These are phyloP conservation scores for Chelidonichthys spinosus DNA, from an alignment of 2,797 vertebrate species.

Conservation along the genomic window DNA sequence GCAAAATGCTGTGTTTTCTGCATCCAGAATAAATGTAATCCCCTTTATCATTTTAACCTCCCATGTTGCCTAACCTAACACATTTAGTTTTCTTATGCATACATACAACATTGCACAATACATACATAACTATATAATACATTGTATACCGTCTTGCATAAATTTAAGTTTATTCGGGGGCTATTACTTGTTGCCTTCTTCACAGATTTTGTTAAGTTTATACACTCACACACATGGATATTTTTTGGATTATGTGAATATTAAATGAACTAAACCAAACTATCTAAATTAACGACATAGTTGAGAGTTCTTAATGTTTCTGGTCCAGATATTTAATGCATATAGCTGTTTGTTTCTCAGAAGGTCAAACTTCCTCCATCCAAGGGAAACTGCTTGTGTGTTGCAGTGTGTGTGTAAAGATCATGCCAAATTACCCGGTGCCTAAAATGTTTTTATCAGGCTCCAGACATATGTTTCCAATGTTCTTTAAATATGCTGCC, in stretches of 20 bases:
- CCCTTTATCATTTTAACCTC: neutral
- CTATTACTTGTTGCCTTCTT: too few relatives aligned
- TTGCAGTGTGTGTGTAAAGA: conserved; percentile 37
- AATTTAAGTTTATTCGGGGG: neutral
- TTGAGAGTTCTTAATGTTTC: conserved; percentile 9
- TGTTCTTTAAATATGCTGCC: conserved; percentile 79
- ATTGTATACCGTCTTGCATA: neutral
- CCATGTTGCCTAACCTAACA: neutral
- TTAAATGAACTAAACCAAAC: neutral
- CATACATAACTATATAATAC: too few relatives aligned
- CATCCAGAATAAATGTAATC: neutral
- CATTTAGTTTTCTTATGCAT: neutral
- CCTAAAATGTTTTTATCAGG: conserved; percentile 79
- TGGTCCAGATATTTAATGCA: conserved; percentile 15
- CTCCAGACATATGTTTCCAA: conserved; percentile 85
- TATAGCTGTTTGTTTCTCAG: conserved; percentile 31
- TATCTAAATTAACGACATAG: neutral
- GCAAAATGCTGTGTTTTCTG: neutral
- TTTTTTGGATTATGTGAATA: neutral
- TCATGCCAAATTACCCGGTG: conserved; percentile 71
- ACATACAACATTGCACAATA: neutral
- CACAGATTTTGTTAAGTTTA: too few relatives aligned
- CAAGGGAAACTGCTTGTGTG: conserved; percentile 23
- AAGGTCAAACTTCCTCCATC: conserved; percentile 46
- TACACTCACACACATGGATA: neutral